Evolutionary conservation across 2,113 vertebrate species (phyloP).

Genomic region (Mixornis gularis): DNA sequence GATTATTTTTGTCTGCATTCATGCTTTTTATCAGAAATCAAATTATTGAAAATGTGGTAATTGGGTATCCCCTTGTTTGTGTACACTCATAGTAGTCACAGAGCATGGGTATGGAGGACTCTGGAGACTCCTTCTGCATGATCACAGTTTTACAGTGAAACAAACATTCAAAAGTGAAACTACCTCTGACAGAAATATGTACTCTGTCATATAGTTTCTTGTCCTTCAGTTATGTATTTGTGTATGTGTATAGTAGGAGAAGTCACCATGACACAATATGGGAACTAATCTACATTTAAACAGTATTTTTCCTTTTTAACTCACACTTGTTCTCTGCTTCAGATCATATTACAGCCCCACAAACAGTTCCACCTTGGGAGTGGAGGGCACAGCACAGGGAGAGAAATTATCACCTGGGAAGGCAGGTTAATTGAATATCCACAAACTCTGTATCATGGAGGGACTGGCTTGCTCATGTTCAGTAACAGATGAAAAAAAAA

Average conservation of each 20-base stretch:
- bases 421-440: background rate
- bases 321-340: background rate
- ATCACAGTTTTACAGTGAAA: background rate
- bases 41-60: background rate
- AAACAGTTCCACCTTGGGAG: background rate
- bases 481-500: background rate
- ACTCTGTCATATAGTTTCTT: background rate
- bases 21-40: background rate
- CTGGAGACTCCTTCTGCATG: background rate
- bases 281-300: background rate
- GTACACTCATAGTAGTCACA: too few relatives aligned
- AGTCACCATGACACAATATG: accelerated
- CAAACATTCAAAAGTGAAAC: background rate
- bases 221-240: background rate
- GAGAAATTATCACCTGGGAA: background rate
- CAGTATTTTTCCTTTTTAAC: background rate
- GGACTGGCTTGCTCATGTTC: background rate
- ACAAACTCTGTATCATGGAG: background rate
- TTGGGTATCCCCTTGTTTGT: background rate
- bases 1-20: background rate
- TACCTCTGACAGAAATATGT: background rate
- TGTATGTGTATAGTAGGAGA: background rate
- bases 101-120: background rate
- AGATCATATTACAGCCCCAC: background rate
- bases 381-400: background rate